A percentile compares a stretch with the other conserved stretches of the same genome.
Conservation (phyloP, 2,113 vertebrate species). For the Syngnathus scovelli region DNA sequence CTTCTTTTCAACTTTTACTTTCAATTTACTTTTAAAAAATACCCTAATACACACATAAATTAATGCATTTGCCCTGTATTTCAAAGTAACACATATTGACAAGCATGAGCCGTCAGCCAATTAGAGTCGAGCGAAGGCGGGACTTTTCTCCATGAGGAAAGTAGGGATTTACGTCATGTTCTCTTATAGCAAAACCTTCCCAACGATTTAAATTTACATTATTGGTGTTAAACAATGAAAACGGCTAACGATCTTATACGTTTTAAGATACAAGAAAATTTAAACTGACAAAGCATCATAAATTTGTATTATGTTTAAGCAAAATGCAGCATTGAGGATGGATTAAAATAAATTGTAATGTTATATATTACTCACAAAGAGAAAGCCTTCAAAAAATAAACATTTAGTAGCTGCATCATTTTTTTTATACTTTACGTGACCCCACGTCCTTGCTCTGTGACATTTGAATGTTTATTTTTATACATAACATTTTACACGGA, state of each 20-base stretch:
- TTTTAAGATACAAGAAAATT: too few relatives aligned
- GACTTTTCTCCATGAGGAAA: slow-evolving; percentile 8
- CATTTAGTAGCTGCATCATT: background rate
- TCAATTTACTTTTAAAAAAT: background rate
- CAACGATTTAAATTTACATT: background rate
- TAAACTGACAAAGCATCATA: too few relatives aligned
- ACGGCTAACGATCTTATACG: too few relatives aligned
- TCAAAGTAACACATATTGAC: too few relatives aligned
- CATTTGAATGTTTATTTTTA: background rate
- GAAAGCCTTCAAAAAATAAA: too few relatives aligned
- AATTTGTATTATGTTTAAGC: too few relatives aligned
- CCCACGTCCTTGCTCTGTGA: background rate
- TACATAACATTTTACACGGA: background rate
- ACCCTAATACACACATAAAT: background rate
- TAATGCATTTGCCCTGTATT: background rate
- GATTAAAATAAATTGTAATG: background rate
- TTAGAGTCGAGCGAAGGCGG: slow-evolving; percentile 31
- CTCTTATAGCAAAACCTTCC: slow-evolving; percentile 6
- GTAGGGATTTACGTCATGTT: slow-evolving; percentile 60
- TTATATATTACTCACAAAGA: too few relatives aligned
- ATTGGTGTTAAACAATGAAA: background rate
- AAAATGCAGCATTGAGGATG: background rate
- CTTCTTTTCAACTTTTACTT: background rate
- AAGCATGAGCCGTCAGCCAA: slow-evolving; percentile 31
- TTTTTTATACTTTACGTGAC: too few relatives aligned